These are phyloP conservation scores for Philopedon plagiatum DNA, from an alignment of 2,888 invertebrate species.

Conservation along the genomic window DNA sequence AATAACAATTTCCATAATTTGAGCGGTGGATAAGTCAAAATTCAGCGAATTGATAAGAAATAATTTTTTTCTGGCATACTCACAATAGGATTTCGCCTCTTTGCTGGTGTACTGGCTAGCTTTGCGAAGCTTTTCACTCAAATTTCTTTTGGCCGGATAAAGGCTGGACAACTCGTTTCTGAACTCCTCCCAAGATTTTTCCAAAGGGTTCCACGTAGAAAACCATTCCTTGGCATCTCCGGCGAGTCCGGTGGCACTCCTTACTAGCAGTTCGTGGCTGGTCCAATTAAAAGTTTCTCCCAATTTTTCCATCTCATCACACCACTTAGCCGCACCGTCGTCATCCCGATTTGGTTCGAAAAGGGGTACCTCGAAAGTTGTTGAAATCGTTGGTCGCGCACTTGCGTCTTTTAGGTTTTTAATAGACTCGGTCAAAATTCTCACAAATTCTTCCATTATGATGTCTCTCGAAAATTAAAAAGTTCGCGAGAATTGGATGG, in stretches of 20 bases:
- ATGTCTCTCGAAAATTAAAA: no score
- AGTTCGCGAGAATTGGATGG: no score
- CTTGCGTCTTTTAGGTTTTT: background rate
- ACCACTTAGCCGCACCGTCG: slow-evolving; percentile 36
- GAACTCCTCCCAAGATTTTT: slow-evolving; percentile 42
- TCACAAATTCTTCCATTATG: slow-evolving; percentile 22
- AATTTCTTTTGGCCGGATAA: slow-evolving; percentile 41
- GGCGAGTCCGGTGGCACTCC: no score
- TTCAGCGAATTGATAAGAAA: slow-evolving; percentile 30
- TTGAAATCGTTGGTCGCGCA: background rate
- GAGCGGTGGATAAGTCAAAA: slow-evolving; percentile 23
- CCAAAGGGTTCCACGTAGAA: slow-evolving; percentile 27
- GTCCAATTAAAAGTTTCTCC: no score
- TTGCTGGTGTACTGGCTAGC: slow-evolving; percentile 39
- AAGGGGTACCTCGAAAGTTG: background rate
- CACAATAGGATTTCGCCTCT: no score
- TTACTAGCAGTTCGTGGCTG: no score
- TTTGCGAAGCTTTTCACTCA: slow-evolving; percentile 36
- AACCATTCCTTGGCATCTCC: slow-evolving; percentile 37
- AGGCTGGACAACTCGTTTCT: slow-evolving; percentile 24
- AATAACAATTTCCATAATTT: slow-evolving; percentile 36
- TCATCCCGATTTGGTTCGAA: slow-evolving; percentile 25
- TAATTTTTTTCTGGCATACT: no score
- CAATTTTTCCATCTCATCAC: slow-evolving; percentile 35
- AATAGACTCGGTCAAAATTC: background rate